A percentile compares a stretch with the other conserved stretches of the same genome.
These are phyloP conservation scores for Campoplex capitator DNA, from an alignment of 2,888 invertebrate species.

Conservation along the genomic window DNA sequence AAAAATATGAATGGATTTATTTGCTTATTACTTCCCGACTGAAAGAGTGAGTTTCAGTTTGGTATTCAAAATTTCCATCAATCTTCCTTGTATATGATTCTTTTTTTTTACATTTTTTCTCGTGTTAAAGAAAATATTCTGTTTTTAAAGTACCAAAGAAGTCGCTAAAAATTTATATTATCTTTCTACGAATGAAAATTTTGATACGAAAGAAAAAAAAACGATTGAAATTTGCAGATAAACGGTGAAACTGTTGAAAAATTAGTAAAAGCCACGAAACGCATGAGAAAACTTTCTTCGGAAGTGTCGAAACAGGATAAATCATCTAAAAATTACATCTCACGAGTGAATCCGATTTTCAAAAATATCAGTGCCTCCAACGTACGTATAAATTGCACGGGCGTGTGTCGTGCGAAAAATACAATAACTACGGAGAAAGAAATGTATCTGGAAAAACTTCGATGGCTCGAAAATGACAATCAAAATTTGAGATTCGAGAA, in stretches of 20 bases:
- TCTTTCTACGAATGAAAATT: not conserved
- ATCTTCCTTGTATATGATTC: not conserved
- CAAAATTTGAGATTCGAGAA: constrained; percentile 76
- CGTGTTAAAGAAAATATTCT: too few species aligned
- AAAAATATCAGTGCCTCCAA: constrained; percentile 68
- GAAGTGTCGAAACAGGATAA: constrained; percentile 64
- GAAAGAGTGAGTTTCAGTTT: not conserved
- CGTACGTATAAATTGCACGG: constrained; percentile 71
- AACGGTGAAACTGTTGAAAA: constrained; percentile 70
- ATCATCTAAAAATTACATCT: constrained; percentile 54
- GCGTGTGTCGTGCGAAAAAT: constrained; percentile 69
- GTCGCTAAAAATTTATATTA: not conserved
- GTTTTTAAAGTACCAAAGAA: not conserved
- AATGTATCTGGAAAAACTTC: constrained; percentile 64
- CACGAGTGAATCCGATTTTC: constrained; percentile 63
- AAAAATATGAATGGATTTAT: not conserved
- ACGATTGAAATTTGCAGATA: constrained; percentile 67
- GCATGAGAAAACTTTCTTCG: constrained; percentile 61
- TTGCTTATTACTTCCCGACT: not conserved
- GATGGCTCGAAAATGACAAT: constrained; percentile 63
- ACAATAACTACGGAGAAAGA: constrained; percentile 61
- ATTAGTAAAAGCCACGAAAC: constrained; percentile 65
- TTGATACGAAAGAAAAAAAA: constrained; percentile 1
- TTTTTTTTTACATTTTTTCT: too few species aligned
- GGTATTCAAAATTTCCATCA: not conserved